Evolutionary conservation across 1,140 invertebrate genomes (phyloP).

Genomic region (Drosophila murphyi): DNA sequence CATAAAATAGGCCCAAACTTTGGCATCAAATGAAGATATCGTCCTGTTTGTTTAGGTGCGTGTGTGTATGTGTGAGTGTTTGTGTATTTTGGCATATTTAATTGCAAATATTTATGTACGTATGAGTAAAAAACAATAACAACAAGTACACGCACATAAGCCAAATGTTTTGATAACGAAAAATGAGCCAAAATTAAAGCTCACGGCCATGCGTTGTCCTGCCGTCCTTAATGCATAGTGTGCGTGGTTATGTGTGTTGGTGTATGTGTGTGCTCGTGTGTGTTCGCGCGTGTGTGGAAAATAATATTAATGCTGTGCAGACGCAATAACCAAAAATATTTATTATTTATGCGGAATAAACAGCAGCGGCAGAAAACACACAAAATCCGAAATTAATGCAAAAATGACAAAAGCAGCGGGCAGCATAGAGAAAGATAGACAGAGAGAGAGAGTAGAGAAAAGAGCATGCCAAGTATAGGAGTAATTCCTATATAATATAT

Average conservation of each 20-base stretch:
- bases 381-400: slow-evolving; percentile 82
- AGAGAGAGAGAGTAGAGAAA: slow-evolving; percentile 42
- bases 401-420: slow-evolving; percentile 77
- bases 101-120: slow-evolving; percentile 76
- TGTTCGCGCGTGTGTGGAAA: slow-evolving; percentile 45
- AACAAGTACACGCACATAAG: slow-evolving; percentile 65
- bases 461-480: slow-evolving; percentile 41
- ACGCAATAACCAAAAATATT: slow-evolving; percentile 82
- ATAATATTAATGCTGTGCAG: slow-evolving; percentile 81
- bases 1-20: slow-evolving; percentile 38
- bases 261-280: slow-evolving; percentile 13
- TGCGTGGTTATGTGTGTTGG: slow-evolving; percentile 1
- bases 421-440: slow-evolving; percentile 39
- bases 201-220: slow-evolving; percentile 64
- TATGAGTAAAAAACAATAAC: slow-evolving; percentile 47
- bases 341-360: slow-evolving; percentile 83
- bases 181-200: slow-evolving; percentile 82
- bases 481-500: not conserved
- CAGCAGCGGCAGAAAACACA: slow-evolving; percentile 68
- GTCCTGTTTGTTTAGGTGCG: slow-evolving; percentile 8
- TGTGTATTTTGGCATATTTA: slow-evolving; percentile 69
- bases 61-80: slow-evolving; percentile 21
- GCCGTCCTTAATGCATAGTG: slow-evolving; percentile 47
- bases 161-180: slow-evolving; percentile 78
- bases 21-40: slow-evolving; percentile 9